Conservation (phyloP, 2,113 vertebrate genomes). For the Seriola quinqueradiata region DNA sequence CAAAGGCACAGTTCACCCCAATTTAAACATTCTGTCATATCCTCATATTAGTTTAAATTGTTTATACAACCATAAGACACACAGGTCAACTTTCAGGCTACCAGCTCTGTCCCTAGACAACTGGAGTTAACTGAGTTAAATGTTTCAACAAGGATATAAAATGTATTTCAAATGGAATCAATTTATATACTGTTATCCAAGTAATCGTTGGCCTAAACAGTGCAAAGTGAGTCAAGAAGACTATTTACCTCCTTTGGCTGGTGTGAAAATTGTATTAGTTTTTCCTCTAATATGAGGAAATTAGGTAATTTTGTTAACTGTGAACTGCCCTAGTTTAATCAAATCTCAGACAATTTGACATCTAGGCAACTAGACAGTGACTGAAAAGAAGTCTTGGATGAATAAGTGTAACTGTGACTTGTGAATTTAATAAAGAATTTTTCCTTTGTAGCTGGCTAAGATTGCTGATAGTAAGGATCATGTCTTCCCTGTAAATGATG, state of each 20-base stretch:
- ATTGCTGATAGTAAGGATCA: conserved; percentile 99
- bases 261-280: not conserved
- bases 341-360: not conserved
- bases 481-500: conserved; percentile 98
- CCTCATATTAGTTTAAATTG: not conserved
- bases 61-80: not conserved
- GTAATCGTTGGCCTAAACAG: not conserved
- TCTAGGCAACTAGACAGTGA: not conserved
- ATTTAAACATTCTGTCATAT: not conserved
- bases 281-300: not conserved
- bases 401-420: not conserved
- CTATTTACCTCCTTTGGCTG: not conserved
- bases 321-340: not conserved
- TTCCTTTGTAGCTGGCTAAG: conserved; percentile 89
- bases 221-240: not conserved
- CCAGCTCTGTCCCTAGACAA: not conserved
- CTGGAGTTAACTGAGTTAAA: not conserved
- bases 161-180: not conserved
- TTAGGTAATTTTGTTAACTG: not conserved
- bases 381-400: not conserved
- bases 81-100: not conserved
- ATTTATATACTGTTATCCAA: not conserved
- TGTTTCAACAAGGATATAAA: not conserved
- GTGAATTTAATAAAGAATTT: conserved; percentile 13
- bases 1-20: not conserved